Base-by-base conservation (phyloP, 1,140 invertebrate genomes). In the Cardiocondyla obscurior region DNA sequence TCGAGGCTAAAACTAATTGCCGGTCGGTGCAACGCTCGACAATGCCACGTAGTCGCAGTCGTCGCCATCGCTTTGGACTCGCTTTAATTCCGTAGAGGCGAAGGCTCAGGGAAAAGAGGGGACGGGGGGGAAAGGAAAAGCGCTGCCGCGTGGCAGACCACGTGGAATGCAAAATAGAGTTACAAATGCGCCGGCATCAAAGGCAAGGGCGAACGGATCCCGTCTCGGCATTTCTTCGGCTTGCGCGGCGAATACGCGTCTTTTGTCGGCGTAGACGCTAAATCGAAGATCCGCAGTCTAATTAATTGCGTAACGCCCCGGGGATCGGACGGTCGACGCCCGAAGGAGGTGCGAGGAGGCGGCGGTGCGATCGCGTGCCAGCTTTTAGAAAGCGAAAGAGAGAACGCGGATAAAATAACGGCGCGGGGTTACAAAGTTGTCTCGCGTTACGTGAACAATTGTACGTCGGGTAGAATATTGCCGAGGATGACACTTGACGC, bases 81-180 rank as follows among this genome's bases (percentile, higher is more conserved):
- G 74, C 85, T 89, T 88, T 81, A 88, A 89, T 89, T 88, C 81
- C 84, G 86, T 88, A 88, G 81, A 88, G 77, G 64, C 69, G 12
- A 12, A 10, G 22, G 19, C n/a, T n/a, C 30, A 22, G 39, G 36
- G 60, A 57, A 55, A 55, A 39, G 53, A 58, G 19, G 53, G 62
- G 62, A 74, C 19, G 30, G 33, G n/a, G 69, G n/a, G 69, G 22
- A 33, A 65, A 81, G 44, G 19, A 67, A 81, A 70, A 65, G n/a
- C 28, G 60, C 82, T 57, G 73, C 57, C 82, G 86, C 81, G 79
- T 72, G 83, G 88, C 85, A 91, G 91, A 92, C 67, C 86, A 89
- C 79, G 85, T 72, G 90, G 91, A 91, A 92, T 92, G 90, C 88
- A 91, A 92, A 92, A 91, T 92, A 91, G 90, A 91, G 84, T 42